Evolutionary conservation across 1,140 invertebrate genomes (phyloP), one percentile per base, ranked within the genome.

Genomic region (Theocolax elegans): DNA sequence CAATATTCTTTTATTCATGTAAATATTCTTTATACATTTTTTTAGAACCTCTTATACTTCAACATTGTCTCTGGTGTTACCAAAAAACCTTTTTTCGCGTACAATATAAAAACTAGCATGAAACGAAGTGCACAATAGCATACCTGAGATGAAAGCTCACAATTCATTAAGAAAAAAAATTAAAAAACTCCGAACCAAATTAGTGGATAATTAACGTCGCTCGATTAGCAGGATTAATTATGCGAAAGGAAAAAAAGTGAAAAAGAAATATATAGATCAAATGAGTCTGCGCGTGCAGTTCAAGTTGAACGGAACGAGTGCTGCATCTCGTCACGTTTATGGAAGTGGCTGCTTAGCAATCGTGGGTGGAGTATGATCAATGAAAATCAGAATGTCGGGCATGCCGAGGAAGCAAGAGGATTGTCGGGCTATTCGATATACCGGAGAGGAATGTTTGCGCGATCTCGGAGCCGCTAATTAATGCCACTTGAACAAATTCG

Each of bases 161-260:
- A n/a, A n/a, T n/a, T n/a, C n/a, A n/a, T n/a, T n/a, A n/a, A n/a
- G n/a, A n/a, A n/a, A n/a, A n/a, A n/a, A n/a, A n/a, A n/a, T n/a
- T n/a, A n/a, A n/a, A n/a, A n/a, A n/a, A n/a, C n/a, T n/a, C n/a
- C n/a, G n/a, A n/a, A n/a, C n/a, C n/a, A n/a, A n/a, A n/a, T n/a
- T n/a, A n/a, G n/a, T n/a, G n/a, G n/a, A n/a, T 56, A 56, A 56
- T 56, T 35, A 56, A 56, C n/a, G 53, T 21, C n/a, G 29, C n/a
- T 17, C 1, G 21, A 38, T 35, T 56, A 4, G 17, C 10, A 17
- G 12, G 17, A 27, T 10, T 35, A 56, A 56, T 56, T 56, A 56
- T 1, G 25, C 29, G n/a, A 8, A 35, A 56, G 27, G n/a, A 56
- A n/a, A 17, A 19, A 35, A 56, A 19, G 49, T n/a, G n/a, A n/a